phyloP scores from a whole-genome alignment of 1,140 invertebrate species.

The Zaprionus africanus region DNA sequence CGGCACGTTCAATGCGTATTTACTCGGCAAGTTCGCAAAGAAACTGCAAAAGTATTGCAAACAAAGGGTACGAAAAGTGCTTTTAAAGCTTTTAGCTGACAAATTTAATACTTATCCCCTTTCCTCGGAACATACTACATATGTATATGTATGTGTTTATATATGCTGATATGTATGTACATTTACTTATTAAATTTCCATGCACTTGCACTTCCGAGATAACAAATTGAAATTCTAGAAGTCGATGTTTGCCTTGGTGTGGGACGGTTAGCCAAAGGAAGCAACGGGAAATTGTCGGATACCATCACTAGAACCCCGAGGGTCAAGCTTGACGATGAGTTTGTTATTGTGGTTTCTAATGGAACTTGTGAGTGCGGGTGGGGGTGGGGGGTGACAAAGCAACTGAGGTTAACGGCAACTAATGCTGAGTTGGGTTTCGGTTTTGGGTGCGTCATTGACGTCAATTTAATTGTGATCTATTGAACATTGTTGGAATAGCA shows the following conservation, averaged over 20 bases:
- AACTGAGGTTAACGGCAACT: constrained; percentile 21
- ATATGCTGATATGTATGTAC: constrained; percentile 8
- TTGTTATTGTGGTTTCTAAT: constrained; percentile 38
- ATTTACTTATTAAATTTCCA: constrained; percentile 28
- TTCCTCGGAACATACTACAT: not conserved
- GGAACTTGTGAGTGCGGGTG: too few species aligned
- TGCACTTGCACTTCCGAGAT: constrained; percentile 72
- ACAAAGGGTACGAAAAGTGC: constrained; percentile 44
- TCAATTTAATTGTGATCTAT: constrained; percentile 35
- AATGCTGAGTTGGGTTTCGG: constrained; percentile 34
- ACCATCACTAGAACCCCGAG: constrained; percentile 16
- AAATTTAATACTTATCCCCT: constrained; percentile 46
- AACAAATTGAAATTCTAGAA: constrained; percentile 75
- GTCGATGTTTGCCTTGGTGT: constrained; percentile 44
- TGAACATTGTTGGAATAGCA: not conserved
- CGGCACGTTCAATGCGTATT: not conserved
- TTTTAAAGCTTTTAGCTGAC: constrained; percentile 53
- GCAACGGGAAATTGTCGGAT: constrained; percentile 43
- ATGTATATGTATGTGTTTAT: constrained; percentile 12
- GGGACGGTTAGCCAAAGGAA: constrained; percentile 51
- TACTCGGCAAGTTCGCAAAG: constrained; percentile 26
- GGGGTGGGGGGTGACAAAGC: not conserved
- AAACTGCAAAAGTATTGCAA: constrained; percentile 28
- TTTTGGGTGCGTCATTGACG: constrained; percentile 52
- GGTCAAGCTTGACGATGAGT: constrained; percentile 33